These are phyloP conservation scores for Corella eumyota DNA, from an alignment of 23 tunicate species.

Conservation along the genomic window DNA sequence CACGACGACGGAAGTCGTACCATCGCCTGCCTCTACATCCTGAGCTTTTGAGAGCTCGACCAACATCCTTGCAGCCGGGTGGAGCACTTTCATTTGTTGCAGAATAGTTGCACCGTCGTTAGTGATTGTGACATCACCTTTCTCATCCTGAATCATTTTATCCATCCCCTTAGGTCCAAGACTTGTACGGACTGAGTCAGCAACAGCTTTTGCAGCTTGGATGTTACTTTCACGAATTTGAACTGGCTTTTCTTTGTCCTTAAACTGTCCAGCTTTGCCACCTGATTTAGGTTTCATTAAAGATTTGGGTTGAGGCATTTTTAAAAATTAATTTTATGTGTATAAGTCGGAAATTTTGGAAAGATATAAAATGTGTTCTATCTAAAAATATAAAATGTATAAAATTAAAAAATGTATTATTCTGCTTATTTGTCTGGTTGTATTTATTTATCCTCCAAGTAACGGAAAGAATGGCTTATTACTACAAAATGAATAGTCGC, in stretches of 20 bases:
- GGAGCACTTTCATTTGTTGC: slow-evolving; percentile 96
- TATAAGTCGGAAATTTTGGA: too few species aligned
- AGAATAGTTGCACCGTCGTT: slow-evolving; percentile 98
- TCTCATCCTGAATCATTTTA: slow-evolving; percentile 98
- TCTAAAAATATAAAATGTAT: too few species aligned
- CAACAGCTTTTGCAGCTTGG: slow-evolving; percentile 99
- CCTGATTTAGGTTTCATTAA: too few species aligned
- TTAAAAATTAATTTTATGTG: too few species aligned
- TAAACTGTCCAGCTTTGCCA: slow-evolving; percentile 51
- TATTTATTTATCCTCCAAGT: too few species aligned
- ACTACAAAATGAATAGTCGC: too few species aligned
- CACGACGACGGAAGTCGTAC: slow-evolving; percentile 97
- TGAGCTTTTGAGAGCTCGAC: slow-evolving; percentile 97
- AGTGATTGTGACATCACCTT: slow-evolving; percentile 98
- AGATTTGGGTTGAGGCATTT: too few species aligned
- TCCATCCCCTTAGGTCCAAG: slow-evolving; percentile 99
- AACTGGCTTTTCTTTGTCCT: slow-evolving; percentile 92
- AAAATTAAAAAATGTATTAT: too few species aligned
- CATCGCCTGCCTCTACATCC: slow-evolving; percentile 99
- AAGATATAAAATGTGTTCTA: too few species aligned
- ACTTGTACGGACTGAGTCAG: slow-evolving; percentile 92
- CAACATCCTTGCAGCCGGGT: slow-evolving; percentile 98
- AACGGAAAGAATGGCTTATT: too few species aligned
- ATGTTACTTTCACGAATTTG: slow-evolving; percentile 94
- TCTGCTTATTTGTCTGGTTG: too few species aligned